Base-by-base conservation (phyloP, 2,888 invertebrate genomes). In the Neoaliturus tenellus region DNA sequence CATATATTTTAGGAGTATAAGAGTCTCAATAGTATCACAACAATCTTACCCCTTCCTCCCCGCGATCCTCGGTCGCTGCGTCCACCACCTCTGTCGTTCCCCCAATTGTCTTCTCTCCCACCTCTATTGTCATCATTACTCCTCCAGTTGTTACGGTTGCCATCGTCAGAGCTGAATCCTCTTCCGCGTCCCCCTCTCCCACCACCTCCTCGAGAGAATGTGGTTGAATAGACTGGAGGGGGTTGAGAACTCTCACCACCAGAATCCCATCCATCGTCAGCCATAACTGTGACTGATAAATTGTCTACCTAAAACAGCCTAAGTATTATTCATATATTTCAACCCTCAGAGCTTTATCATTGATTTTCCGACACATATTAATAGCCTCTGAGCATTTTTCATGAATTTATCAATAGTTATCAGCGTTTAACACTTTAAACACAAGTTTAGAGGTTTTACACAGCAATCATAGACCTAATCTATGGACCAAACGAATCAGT, bases 181-280 rank as follows among this genome's bases (percentile, higher is more conserved):
- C 35, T 44, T 23, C 31, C 67, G 25, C 14, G 8, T 75, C 73
- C n/a, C 33, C 78, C 35, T 3, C 80, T n/a, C 23, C 80, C 51
- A 14, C 39, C 83, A 28, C 84, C 80, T 6, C 82, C 84, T 81
- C 84, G 55, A 31, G 78, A 78, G 35, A 55, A 78, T 0, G 78
- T 78, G 4, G 82, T 39, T 17, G 58, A 31, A 10, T 75, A 62
- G 0, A 41, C 41, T 3, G 71, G 51, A 5, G 55, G 31, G 31
- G 82, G 55, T 12, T 58, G 39, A 20, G 58, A 55, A 58, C 71
- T 80, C 25, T 81, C 84, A 6, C 80, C 82, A 35, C 82, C 82
- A 31, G 84, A 84, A 39, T 84, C 80, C 84, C 84, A 84, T 5
- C 81, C 84, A 62, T 84, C 84, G 58, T 84, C 84, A 20, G 73